A percentile compares a stretch with the other conserved stretches of the same genome.
Evolutionary conservation across 2,113 vertebrate species (phyloP).

Genomic region (Steatornis caripensis): DNA sequence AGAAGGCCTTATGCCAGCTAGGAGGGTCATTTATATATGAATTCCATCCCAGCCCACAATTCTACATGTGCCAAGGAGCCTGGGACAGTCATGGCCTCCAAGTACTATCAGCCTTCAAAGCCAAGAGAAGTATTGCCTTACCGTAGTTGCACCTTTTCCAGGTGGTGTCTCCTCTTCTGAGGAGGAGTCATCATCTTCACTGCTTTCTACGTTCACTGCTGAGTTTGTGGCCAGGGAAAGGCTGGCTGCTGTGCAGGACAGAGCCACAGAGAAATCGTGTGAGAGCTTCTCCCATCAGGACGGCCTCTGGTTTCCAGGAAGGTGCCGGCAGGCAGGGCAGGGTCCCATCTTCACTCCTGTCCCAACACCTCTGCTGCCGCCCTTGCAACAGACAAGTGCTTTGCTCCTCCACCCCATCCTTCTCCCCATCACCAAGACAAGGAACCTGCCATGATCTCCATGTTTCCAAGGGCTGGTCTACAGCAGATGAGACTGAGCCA

Average conservation of each 20-base stretch:
- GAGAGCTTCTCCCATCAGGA: background rate
- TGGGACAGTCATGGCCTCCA: background rate
- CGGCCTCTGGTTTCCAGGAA: background rate
- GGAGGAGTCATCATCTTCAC: constrained; percentile 55
- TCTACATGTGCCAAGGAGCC: background rate
- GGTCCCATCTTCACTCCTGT: background rate
- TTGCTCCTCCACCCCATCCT: background rate
- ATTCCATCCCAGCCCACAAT: background rate
- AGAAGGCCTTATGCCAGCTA: background rate
- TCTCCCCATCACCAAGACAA: background rate
- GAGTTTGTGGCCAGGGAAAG: background rate
- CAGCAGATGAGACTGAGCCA: background rate
- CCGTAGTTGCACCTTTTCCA: background rate
- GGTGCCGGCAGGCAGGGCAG: background rate
- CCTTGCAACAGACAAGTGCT: background rate
- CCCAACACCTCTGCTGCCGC: background rate
- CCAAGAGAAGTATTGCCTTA: background rate
- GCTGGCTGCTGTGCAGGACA: constrained; percentile 10
- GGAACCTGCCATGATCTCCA: background rate
- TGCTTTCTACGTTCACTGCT: background rate
- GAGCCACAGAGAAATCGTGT: background rate
- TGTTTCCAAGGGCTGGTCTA: background rate
- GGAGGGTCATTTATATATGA: background rate
- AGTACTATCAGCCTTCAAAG: background rate
- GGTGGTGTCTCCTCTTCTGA: constrained; percentile 38